Base-by-base conservation (phyloP, 2,888 invertebrate genomes). In the Drosophila meridiana region DNA sequence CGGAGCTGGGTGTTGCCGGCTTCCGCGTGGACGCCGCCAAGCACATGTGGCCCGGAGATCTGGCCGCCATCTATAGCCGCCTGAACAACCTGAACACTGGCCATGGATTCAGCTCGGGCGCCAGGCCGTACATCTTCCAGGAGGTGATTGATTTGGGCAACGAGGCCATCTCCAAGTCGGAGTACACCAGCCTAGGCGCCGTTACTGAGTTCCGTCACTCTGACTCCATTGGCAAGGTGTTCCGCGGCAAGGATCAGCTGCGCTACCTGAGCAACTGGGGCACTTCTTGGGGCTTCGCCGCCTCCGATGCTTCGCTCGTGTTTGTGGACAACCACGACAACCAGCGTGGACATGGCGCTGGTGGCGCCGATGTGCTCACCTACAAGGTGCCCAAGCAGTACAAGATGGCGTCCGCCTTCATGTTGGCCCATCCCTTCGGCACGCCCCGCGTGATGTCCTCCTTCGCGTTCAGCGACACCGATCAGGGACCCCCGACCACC, bases 311-410 rank as follows among this genome's bases (percentile, higher is more conserved):
- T 61, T 94, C 97, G 0, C 90, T 98, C 0, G 95, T 96, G n/a
- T 98, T 98, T 90, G 95, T 98, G 42, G 98, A 98, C 90, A 98
- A 98, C 93, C 98, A 98, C 90, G 98, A 98, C 92, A 97, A 97
- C 91, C 98, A 98, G 92, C 94, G 98, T 89, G 96, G 96, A 4
- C 95, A 96, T 76, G 95, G 95, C 58, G 95, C 95, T 55, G 94
- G 93, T 9, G 95, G 95, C 55, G 94, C 93, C 9, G 91, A 93
- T 69, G 95, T 96, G 50, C 94, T 97, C 11, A 97, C 96, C 3
- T 95, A 96, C 92, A 96, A 96, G 86, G 91, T 93, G 2, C n/a
- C 96, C 0, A 95, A 94, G 87, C 93, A 94, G 14, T 97, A 97
- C 93, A 97, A 96, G 92, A 96, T 94, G 94, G 98, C 98, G 0